phyloP scores from a whole-genome alignment of 2,797 vertebrate species.

The Mormyrops attenuatus region DNA sequence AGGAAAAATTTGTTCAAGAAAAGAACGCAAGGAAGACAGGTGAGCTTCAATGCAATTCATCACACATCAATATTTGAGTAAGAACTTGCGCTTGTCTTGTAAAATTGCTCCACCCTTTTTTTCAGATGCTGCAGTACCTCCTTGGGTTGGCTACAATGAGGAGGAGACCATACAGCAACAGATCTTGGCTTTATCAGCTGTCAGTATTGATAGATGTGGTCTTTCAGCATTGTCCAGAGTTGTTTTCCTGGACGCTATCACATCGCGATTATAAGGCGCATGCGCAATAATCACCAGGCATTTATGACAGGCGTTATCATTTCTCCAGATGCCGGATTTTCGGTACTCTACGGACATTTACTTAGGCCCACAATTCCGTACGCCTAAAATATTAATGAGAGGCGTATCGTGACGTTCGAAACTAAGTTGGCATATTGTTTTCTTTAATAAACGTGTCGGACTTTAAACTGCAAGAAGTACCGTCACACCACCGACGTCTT shows the following conservation, averaged over 20 bases:
- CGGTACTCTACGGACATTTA: neutral
- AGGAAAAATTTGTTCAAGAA: conserved; percentile 91
- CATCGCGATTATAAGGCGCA: neutral
- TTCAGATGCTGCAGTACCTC: conserved; percentile 81
- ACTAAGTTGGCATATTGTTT: neutral
- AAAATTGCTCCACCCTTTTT: conserved; percentile 27
- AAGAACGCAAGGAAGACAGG: conserved; percentile 88
- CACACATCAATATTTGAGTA: neutral
- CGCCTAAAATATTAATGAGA: neutral
- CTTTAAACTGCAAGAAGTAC: neutral
- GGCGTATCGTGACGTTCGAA: neutral
- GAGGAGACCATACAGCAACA: conserved; percentile 96
- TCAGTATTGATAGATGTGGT: conserved; percentile 53
- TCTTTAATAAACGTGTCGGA: neutral
- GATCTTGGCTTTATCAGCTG: conserved; percentile 89
- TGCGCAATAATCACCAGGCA: neutral
- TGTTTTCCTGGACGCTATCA: neutral
- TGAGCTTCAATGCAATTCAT: conserved; percentile 37
- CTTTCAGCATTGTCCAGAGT: neutral
- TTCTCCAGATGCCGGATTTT: neutral
- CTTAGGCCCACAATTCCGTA: neutral
- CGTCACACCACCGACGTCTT: neutral
- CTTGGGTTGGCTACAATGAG: conserved; percentile 92
- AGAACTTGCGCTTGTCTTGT: neutral
- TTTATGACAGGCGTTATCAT: neutral